Evolutionary conservation across 2,888 invertebrate genomes (phyloP), one percentile per base, ranked within the genome.

Genomic region (Brachypalpus laphriformis): DNA sequence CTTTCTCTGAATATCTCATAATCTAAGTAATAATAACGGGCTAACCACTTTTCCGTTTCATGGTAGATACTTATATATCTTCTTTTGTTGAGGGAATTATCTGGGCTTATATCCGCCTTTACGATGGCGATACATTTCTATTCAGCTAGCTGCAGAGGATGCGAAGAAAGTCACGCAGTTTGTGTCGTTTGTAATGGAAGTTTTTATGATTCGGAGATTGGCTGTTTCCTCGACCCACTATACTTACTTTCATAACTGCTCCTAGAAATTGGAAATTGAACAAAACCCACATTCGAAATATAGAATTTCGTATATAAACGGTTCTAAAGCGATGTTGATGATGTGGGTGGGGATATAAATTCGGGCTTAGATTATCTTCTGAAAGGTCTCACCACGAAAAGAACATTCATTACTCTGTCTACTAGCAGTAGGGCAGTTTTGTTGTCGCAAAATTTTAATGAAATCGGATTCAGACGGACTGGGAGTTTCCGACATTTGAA

Each of bases 21-120:
- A n/a, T 68, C 59, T 51, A 68, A 76, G 47, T 68, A 51, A 59
- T 40, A 59, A 59, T 59, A 77, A 68, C 34, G 42, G n/a, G 14
- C 40, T 42, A 59, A 66, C 57, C 65, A 56, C 56, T 47, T 75
- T 49, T 66, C 28, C 37, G 37, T 37, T 5, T 71, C 37, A 65
- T 66, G 57, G 56, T 57, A 11, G 56, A 47, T 66, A 40, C 22
- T 5, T 14, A 14, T 28, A 51, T 66, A 28, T 40, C 14, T 28
- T 63, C 59, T 47, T 77, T 68, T 68, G 68, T 66, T 59, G 18
- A 6, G 57, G 42, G 59, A 59, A 37, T 51, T 51, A 51, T 68
- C 59, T 77, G 47, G 63, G 47, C 57, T 68, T 47, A 20, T 14
- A 14, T 51, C 25, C n/a, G 25, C n/a, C n/a, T 14, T 51, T n/a